These are phyloP conservation scores for Antheraea yamamai DNA, from an alignment of 2,888 invertebrate species.

Conservation along the genomic window DNA sequence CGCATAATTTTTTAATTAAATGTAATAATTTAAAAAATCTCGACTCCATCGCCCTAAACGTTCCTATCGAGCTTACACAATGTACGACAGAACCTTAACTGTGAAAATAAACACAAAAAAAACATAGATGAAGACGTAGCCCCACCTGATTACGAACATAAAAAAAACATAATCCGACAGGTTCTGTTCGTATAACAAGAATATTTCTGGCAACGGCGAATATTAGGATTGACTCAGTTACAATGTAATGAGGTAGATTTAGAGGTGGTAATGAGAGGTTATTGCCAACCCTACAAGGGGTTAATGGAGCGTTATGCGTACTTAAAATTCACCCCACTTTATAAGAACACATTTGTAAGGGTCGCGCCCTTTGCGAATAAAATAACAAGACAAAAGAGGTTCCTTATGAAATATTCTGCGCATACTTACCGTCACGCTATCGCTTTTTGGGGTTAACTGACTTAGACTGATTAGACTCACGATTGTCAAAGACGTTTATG, in stretches of 20 bases:
- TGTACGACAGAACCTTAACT: neutral
- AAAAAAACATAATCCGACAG: neutral
- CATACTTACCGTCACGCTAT: neutral
- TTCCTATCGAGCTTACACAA: neutral
- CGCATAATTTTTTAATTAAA: too few species aligned
- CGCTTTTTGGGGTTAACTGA: neutral
- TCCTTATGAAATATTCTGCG: constrained; percentile 14
- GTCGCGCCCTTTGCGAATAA: neutral
- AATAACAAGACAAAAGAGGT: neutral
- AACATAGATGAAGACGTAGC: neutral
- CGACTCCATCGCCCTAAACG: neutral
- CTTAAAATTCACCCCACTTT: constrained; percentile 13
- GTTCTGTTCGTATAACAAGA: neutral
- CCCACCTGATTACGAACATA: neutral
- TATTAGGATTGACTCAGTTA: constrained; percentile 9
- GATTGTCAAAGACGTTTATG: neutral
- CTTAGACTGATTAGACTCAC: neutral
- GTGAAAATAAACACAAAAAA: neutral
- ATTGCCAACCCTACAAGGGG: constrained; percentile 18
- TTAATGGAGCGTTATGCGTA: constrained; percentile 22
- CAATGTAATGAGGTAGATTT: constrained; percentile 19
- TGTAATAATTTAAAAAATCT: neutral
- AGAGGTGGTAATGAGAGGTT: constrained; percentile 18
- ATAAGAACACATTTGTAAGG: neutral
- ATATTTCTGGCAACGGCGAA: constrained; percentile 6